Percentiles rank a stretch among this genome's conserved stretches.
Evolutionary conservation across 1,140 invertebrate species (phyloP).

Genomic region (Diabrotica undecimpunctata): DNA sequence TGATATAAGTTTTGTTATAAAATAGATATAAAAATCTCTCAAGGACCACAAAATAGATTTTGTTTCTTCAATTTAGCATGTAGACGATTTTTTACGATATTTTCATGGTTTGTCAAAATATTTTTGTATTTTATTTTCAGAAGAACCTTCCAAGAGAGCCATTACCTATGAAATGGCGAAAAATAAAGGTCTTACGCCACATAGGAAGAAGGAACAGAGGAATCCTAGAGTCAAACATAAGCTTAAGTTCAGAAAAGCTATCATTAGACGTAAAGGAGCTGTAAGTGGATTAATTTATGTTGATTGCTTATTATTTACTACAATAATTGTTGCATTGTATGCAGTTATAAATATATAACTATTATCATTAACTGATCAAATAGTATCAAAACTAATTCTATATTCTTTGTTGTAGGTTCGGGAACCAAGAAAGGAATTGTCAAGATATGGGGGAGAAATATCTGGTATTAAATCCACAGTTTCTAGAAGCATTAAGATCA

Average conservation of each 20-base stretch:
- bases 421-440: conserved; percentile 72
- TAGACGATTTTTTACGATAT: no score
- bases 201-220: conserved; percentile 83
- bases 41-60: no score
- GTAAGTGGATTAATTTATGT: conserved; percentile 47
- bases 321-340: no score
- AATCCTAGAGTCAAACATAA: conserved; percentile 93
- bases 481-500: conserved; percentile 82
- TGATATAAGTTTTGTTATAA: no score
- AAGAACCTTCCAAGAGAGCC: conserved; percentile 61
- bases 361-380: no score
- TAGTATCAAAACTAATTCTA: no score
- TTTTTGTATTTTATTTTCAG: conserved; percentile 16
- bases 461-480: conserved; percentile 87
- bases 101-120: no score
- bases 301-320: neutral
- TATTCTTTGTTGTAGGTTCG: conserved; percentile 58
- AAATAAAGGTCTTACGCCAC: conserved; percentile 89
- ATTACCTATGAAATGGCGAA: conserved; percentile 93
- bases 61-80: no score
- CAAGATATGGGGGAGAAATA: conserved; percentile 81
- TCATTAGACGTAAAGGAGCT: conserved; percentile 85
- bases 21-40: no score
- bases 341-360: no score
- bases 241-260: conserved; percentile 85